Conservation (phyloP, 2,888 invertebrate genomes). For the Pegoplata infirma region DNA sequence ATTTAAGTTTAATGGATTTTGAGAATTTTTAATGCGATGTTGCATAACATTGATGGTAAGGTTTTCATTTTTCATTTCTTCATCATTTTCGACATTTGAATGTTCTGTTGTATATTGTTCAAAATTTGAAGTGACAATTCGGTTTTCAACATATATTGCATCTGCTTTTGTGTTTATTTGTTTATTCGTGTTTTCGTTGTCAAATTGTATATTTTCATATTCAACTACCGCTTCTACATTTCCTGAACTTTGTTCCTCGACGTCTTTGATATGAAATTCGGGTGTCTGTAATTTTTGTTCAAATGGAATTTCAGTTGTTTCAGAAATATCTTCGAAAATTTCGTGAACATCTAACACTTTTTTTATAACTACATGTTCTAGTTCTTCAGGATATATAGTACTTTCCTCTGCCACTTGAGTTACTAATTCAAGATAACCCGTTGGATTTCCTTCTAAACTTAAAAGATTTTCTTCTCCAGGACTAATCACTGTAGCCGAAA, state of each 20-base stretch:
- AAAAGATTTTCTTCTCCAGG: slow-evolving; percentile 15
- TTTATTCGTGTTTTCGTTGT: neutral
- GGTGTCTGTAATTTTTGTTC: neutral
- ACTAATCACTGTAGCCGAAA: slow-evolving; percentile 13
- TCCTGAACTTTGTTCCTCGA: neutral
- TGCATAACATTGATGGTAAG: too few species aligned
- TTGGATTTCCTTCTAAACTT: slow-evolving; percentile 16
- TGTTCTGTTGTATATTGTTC: neutral
- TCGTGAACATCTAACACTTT: slow-evolving; percentile 57
- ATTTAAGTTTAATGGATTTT: neutral
- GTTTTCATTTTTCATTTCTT: neutral
- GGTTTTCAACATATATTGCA: neutral
- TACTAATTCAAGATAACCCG: neutral
- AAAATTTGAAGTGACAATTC: neutral
- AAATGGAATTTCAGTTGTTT: slow-evolving; percentile 16
- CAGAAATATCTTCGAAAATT: neutral
- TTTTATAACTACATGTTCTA: slow-evolving; percentile 61
- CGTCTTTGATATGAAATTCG: neutral
- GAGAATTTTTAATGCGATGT: neutral
- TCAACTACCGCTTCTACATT: neutral
- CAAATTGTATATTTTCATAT: neutral
- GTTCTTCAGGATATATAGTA: slow-evolving; percentile 42
- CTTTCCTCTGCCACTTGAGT: slow-evolving; percentile 7
- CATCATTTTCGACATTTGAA: neutral
- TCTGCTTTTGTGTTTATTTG: neutral